These are phyloP conservation scores for Siderastrea siderea DNA, from an alignment of 92 coral and sea anemone genomes.

Conservation along the genomic window DNA sequence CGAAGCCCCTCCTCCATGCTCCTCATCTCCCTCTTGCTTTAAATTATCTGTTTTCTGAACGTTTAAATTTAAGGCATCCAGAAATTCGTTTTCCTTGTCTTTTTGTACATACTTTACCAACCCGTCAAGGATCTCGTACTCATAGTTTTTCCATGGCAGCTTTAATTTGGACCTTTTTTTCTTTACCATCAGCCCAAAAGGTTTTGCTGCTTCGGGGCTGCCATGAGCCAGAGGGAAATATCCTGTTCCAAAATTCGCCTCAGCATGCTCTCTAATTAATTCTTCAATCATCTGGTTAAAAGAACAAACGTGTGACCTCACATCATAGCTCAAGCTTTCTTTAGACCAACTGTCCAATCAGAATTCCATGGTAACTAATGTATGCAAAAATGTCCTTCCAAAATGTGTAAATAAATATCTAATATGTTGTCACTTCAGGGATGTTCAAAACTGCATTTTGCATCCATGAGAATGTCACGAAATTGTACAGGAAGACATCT, in stretches of 20 bases:
- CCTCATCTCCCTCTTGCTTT: background rate
- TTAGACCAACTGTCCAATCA: too few relatives aligned
- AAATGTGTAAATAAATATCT: too few relatives aligned
- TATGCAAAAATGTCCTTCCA: too few relatives aligned
- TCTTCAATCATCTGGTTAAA: background rate
- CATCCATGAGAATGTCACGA: too few relatives aligned
- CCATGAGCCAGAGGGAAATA: slow-evolving; percentile 14
- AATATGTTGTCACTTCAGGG: too few relatives aligned
- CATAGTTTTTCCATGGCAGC: background rate
- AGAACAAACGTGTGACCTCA: background rate
- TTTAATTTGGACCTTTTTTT: background rate
- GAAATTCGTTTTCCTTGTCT: background rate
- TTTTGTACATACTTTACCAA: background rate
- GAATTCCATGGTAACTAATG: too few relatives aligned
- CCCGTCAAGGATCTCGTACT: background rate
- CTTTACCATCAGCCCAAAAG: background rate
- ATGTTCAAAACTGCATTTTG: too few relatives aligned
- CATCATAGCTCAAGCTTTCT: too few relatives aligned
- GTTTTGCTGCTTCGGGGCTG: too few relatives aligned
- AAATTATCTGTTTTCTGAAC: too few relatives aligned
- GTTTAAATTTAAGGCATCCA: background rate
- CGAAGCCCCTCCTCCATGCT: background rate
- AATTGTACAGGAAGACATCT: too few relatives aligned
- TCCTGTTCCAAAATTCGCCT: background rate
- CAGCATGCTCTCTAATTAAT: background rate